Conservation (phyloP, 2,888 invertebrate species). For the Pterostichus niger region DNA sequence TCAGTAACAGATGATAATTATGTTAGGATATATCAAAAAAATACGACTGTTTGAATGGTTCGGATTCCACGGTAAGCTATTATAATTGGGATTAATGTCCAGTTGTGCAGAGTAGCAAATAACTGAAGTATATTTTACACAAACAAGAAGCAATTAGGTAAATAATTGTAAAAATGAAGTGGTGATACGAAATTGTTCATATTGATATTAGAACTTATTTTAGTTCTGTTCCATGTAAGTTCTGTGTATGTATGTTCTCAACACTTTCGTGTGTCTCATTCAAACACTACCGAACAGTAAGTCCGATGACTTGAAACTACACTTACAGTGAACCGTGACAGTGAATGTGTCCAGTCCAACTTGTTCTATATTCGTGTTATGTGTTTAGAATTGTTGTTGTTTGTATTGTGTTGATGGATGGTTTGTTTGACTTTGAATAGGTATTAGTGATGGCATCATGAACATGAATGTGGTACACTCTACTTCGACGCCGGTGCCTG, state of each 20-base stretch:
- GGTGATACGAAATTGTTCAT: slow-evolving; percentile 55
- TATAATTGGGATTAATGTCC: too few species aligned
- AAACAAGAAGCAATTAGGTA: too few species aligned
- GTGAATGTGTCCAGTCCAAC: slow-evolving; percentile 1
- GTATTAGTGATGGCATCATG: slow-evolving; percentile 88
- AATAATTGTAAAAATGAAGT: background rate
- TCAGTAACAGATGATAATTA: too few species aligned
- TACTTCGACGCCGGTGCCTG: slow-evolving; percentile 86
- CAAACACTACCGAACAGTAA: background rate
- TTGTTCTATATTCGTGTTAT: background rate
- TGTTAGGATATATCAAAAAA: too few species aligned
- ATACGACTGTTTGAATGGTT: too few species aligned
- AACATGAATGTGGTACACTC: slow-evolving; percentile 89
- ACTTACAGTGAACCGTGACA: too few species aligned
- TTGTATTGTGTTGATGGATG: background rate
- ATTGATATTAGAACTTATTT: slow-evolving; percentile 61
- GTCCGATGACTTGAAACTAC: too few species aligned
- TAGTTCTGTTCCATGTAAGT: slow-evolving; percentile 63
- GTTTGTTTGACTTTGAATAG: slow-evolving; percentile 79
- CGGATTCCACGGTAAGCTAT: too few species aligned
- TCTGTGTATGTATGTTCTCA: slow-evolving; percentile 48
- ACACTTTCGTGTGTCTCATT: slow-evolving; percentile 26
- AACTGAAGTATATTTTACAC: too few species aligned
- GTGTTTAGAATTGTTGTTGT: slow-evolving; percentile 3
- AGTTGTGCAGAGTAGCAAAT: too few species aligned